These are phyloP conservation scores for Dromas ardeola DNA, from an alignment of 2,113 vertebrate species.

Conservation along the genomic window DNA sequence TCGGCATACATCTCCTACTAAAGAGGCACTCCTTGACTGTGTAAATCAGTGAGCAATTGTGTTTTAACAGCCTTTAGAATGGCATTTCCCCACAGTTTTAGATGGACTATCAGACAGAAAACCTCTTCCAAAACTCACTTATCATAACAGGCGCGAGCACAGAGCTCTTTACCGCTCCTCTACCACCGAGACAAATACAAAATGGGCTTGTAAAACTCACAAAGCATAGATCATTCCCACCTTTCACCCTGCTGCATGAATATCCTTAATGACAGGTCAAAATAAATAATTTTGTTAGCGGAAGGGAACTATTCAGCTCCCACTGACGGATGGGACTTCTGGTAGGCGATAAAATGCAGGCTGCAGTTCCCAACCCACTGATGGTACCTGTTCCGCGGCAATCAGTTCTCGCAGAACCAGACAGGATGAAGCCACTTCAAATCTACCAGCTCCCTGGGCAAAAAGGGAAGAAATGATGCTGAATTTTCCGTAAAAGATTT, in stretches of 20 bases:
- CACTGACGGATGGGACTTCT: background rate
- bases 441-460: background rate
- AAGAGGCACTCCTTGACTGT: conserved; percentile 29
- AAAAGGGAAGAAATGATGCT: background rate
- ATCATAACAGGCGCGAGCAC: background rate
- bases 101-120: conserved; percentile 45
- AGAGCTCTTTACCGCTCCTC: background rate
- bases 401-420: background rate
- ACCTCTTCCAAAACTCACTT: conserved; percentile 39
- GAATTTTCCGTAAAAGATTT: background rate
- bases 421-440: background rate
- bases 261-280: conserved; percentile 35
- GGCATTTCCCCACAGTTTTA: conserved; percentile 17
- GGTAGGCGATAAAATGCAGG: background rate
- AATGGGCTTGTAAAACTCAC: conserved; percentile 47
- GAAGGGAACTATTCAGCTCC: background rate
- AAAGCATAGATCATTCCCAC: conserved; percentile 28
- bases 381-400: background rate
- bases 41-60: conserved; percentile 51
- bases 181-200: conserved; percentile 21
- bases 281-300: conserved; percentile 49
- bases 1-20: conserved; percentile 30
- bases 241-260: conserved; percentile 1
- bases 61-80: background rate
- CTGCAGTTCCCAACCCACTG: background rate